Conservation (phyloP, 2,797 vertebrate genomes). For the Micromesistius poutassou region DNA sequence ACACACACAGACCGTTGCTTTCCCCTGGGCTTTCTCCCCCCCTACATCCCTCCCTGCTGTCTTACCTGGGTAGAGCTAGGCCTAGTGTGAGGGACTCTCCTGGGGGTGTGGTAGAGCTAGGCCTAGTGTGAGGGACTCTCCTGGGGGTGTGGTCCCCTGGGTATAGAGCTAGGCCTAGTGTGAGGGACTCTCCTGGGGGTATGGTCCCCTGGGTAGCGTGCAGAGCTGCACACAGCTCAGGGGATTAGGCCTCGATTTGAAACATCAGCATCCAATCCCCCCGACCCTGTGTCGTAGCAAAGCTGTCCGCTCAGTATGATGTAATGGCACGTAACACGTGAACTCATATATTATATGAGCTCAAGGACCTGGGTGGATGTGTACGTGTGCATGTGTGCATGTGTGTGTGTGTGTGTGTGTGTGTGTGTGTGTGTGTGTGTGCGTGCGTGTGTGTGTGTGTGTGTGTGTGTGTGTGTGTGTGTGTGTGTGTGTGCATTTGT, state of each 20-base stretch:
- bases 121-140: no score
- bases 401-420: constrained; percentile 16
- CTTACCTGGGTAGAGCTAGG: neutral
- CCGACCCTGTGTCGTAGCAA: neutral
- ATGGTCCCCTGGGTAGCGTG: constrained; percentile 8
- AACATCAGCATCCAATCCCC: constrained; percentile 18
- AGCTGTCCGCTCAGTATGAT: neutral
- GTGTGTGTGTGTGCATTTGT: constrained; percentile 13
- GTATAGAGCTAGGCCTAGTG: neutral
- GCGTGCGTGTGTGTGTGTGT: constrained; percentile 23
- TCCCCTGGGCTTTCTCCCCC: neutral
- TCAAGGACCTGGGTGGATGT: constrained; percentile 24
- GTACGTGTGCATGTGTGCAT: constrained; percentile 33
- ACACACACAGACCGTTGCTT: neutral
- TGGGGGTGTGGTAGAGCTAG: no score
- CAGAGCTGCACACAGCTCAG: constrained; percentile 8
- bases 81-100: neutral
- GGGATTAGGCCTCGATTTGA: constrained; percentile 27
- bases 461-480: constrained; percentile 12
- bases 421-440: constrained; percentile 18
- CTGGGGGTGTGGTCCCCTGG: neutral
- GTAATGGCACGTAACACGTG: constrained; percentile 1
- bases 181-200: neutral
- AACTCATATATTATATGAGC: constrained; percentile 14
- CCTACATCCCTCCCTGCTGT: neutral